Base-by-base conservation (phyloP, 2,888 invertebrate genomes). In the Leptopilina myrica region DNA sequence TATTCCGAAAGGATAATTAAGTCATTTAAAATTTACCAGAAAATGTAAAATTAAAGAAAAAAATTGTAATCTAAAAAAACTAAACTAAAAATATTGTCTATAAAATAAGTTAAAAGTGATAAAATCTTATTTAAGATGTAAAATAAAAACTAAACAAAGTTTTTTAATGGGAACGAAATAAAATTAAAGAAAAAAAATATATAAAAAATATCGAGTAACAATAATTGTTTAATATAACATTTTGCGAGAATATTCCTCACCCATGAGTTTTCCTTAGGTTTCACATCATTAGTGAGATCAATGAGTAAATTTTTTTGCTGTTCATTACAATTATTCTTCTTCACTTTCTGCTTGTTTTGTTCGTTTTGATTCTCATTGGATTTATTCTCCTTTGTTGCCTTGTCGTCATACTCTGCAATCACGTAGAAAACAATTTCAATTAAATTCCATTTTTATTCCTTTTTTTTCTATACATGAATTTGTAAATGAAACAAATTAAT, bases 251-350 rank as follows among this genome's bases (percentile, higher is more conserved):
- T 56, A 56, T 67, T 84, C 87, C 85, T 80, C 33, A 91, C 91
- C 91, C 91, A 91, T 69, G 90, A 88, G 79, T 89, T 90, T 20
- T 87, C 89, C 46, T 86, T 75, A 4, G 89, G 84, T 81, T 90
- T 88, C 0, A 86, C 81, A 40, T 90, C 90, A 79, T 89, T 88
- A 56, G 90, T 86, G 43, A 92, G 84, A 84, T 92, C 91, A 80
- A 92, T 91, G 33, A 92, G 81, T 62, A 91, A 86, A 85, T 89
- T 90, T 79, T 91, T 91, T 79, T 88, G 88, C 8, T 82, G 80
- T 56, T 87, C 89, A 76, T 79, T 86, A 49, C 76, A 64, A 56
- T 77, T 76, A 43, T 80, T 81, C n/a, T 84, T 86, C 78, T 86
- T 85, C 15, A 82, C 82, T 67, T 83, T 83, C 11, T 81, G 82